Percentiles rank a stretch among this genome's conserved stretches.
These are phyloP conservation scores for Scaptodrosophila latifasciaeformis DNA, from an alignment of 2,888 invertebrate species.

Conservation along the genomic window DNA sequence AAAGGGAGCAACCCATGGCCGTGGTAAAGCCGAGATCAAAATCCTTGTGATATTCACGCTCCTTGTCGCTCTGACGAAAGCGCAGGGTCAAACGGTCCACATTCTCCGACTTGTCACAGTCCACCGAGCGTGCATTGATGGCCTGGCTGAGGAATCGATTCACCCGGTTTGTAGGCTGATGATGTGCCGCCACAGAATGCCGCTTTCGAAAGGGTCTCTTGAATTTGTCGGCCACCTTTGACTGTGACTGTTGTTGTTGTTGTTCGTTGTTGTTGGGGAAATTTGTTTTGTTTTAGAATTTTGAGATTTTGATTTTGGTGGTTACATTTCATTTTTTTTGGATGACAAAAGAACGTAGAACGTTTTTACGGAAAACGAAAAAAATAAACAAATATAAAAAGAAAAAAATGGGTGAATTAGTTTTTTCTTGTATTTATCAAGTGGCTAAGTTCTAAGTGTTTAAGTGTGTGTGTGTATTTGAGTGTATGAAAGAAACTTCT, in stretches of 20 bases:
- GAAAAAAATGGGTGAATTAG: constrained; percentile 5
- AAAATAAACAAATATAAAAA: constrained; percentile 3
- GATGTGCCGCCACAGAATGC: constrained; percentile 86
- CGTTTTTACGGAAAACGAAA: constrained; percentile 7
- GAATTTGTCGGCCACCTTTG: constrained; percentile 90
- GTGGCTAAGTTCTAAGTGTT: not conserved
- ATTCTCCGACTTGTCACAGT: constrained; percentile 91
- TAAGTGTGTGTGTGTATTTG: not conserved
- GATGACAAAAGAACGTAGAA: constrained; percentile 9
- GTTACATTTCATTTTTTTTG: too few relatives aligned
- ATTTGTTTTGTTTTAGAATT: too few relatives aligned
- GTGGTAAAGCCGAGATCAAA: constrained; percentile 91
- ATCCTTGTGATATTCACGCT: constrained; percentile 91
- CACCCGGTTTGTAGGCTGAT: constrained; percentile 92
- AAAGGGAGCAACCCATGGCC: constrained; percentile 85
- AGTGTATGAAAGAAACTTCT: not conserved
- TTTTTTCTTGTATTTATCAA: constrained; percentile 2
- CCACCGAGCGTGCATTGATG: constrained; percentile 91
- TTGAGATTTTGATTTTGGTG: too few relatives aligned
- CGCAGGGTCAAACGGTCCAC: constrained; percentile 89
- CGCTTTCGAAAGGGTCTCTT: constrained; percentile 92
- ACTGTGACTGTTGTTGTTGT: constrained; percentile 78
- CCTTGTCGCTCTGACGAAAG: constrained; percentile 89
- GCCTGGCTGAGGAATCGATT: constrained; percentile 94
- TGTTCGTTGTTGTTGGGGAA: too few relatives aligned